Evolutionary conservation across 2,888 invertebrate genomes (phyloP), one percentile per base, ranked within the genome.

Genomic region (Pelosia muscerda): DNA sequence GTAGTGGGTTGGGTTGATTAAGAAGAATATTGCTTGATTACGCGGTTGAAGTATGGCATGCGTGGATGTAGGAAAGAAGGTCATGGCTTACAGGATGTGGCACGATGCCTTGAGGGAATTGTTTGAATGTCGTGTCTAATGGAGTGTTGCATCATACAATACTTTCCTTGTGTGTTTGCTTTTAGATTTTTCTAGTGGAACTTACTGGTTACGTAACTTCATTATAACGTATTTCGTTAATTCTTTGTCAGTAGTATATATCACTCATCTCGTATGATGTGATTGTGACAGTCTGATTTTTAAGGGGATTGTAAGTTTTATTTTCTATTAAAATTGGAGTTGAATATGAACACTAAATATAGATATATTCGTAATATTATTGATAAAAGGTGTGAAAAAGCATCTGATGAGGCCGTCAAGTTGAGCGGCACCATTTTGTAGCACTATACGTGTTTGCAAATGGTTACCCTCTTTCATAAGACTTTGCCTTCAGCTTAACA

Each of bases 21-120:
- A 92, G 93, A 94, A 92, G 94, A 93, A 93, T 95, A 95, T 95
- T 95, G 91, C 93, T 94, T 95, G 94, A 94, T 95, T 95, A 94
- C 92, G 86, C 86, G 87, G 88, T 91, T 92, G 85, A 93, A 93
- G 92, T 92, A 93, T 93, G 85, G 86, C 74, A 79, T 83, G 82
- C 91, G 77, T 74, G 75, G 90, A 91, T 90, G 82, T 82, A 66
- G 79, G 84, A 83, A 81, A 72, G 75, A 71, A 77, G 66, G 78
- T 69, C 56, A 71, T 38, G 70, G 72, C 58, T 70, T 49, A 38
- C 85, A 83, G 72, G 88, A 88, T 84, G 77, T 61, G 86, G 57
- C 82, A 71, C 42, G 28, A 42, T 25, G 57, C 53, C 62, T 53
- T 54, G 6, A n/a, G 62, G 67, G 63, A 67, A 63, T 67, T 67